A percentile compares a stretch with the other conserved stretches of the same genome.
Evolutionary conservation across 92 coral and sea anemone species (phyloP).

Genomic region (Meandrina meandrites): DNA sequence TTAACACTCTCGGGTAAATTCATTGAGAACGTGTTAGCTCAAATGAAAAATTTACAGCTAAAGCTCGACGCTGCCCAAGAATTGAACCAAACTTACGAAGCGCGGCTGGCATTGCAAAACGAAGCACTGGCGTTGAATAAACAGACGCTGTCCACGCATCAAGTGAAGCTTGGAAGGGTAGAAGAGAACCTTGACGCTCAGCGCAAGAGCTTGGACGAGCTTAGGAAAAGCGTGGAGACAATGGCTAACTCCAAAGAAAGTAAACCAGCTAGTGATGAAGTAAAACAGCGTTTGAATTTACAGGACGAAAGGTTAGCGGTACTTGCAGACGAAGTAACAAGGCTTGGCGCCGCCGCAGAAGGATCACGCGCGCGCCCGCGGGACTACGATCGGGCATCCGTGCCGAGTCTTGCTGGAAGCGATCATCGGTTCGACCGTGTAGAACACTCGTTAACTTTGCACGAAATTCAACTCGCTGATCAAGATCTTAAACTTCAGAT

Average conservation of each 20-base stretch:
- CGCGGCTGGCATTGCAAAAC: constrained; percentile 50
- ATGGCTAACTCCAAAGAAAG: background rate
- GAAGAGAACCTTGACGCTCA: constrained; percentile 57
- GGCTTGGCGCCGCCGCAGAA: background rate
- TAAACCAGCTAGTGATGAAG: constrained; percentile 4
- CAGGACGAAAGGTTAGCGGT: constrained; percentile 49
- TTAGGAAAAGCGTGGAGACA: constrained; percentile 26
- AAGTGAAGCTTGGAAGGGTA: constrained; percentile 60
- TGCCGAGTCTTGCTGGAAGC: constrained; percentile 17
- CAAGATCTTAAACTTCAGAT: constrained; percentile 76
- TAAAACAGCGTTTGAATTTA: constrained; percentile 29
- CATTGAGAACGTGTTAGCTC: constrained; percentile 19
- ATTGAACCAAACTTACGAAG: constrained; percentile 31
- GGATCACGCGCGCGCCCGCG: constrained; percentile 22
- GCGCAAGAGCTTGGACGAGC: constrained; percentile 46
- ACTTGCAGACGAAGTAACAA: constrained; percentile 9
- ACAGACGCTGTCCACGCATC: constrained; percentile 71
- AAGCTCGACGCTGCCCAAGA: constrained; percentile 41
- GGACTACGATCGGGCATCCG: background rate
- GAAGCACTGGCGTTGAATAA: constrained; percentile 62
- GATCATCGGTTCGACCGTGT: constrained; percentile 55
- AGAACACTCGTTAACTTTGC: constrained; percentile 72
- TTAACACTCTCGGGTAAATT: constrained; percentile 49
- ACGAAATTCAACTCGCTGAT: constrained; percentile 82
- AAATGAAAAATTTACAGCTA: constrained; percentile 38